Conservation (phyloP, 2,797 vertebrate species). For the Enteromius treurensis region DNA sequence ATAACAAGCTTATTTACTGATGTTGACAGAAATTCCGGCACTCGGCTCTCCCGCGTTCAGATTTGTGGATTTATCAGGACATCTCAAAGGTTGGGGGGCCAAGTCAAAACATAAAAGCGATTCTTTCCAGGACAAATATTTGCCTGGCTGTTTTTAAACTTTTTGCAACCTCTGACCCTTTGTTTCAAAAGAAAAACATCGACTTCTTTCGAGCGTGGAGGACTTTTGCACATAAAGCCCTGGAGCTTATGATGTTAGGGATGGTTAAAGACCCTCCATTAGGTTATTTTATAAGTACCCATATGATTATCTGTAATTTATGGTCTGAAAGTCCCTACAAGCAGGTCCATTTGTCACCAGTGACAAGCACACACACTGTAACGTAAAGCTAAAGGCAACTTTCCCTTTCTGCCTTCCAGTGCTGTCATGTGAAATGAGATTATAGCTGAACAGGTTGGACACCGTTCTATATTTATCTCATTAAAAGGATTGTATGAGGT, state of each 20-base stretch:
- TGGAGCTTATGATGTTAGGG: slow-evolving; percentile 43
- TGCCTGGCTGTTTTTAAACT: background rate
- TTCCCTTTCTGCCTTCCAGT: slow-evolving; percentile 51
- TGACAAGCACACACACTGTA: slow-evolving; percentile 60
- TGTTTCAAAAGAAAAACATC: background rate
- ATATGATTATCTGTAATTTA: slow-evolving; percentile 64
- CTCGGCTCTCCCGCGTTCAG: background rate
- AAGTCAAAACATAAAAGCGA: background rate
- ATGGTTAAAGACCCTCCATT: slow-evolving; percentile 59
- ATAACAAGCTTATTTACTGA: background rate
- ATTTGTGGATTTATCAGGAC: background rate
- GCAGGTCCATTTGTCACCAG: slow-evolving; percentile 57
- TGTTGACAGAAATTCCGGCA: background rate
- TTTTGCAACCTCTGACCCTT: slow-evolving; percentile 10
- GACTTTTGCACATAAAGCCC: slow-evolving; percentile 32
- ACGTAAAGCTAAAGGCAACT: slow-evolving; percentile 57
- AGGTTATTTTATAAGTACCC: slow-evolving; percentile 60
- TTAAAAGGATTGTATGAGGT: slow-evolving; percentile 47
- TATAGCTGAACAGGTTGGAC: slow-evolving; percentile 52
- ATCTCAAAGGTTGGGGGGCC: background rate
- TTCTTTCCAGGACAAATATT: slow-evolving; percentile 2
- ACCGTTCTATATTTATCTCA: slow-evolving; percentile 52
- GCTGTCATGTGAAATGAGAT: slow-evolving; percentile 53
- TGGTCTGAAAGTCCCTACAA: slow-evolving; percentile 53
- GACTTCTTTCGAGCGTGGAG: background rate